Conservation (phyloP, 1,140 invertebrate species). For the Adoxophyes honmai region DNA sequence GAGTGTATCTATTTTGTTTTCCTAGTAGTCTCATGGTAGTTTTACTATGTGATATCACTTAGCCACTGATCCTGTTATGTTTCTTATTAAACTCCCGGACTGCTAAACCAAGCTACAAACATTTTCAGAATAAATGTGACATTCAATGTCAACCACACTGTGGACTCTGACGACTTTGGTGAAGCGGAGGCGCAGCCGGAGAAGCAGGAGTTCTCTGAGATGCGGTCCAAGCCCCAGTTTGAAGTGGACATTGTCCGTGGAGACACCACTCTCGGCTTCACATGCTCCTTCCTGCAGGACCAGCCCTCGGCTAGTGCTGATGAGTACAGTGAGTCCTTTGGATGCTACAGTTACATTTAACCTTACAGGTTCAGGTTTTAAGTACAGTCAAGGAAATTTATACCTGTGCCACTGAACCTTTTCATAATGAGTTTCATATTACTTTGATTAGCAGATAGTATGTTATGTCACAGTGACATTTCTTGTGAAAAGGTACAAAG, state of each 20-base stretch:
- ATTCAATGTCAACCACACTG: slow-evolving; percentile 94
- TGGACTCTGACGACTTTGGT: slow-evolving; percentile 84
- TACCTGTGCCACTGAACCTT: too few relatives aligned
- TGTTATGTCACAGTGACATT: too few relatives aligned
- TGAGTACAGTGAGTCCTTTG: slow-evolving; percentile 81
- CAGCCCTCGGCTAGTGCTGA: slow-evolving; percentile 81
- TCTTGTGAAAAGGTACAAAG: too few relatives aligned
- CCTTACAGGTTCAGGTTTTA: too few relatives aligned
- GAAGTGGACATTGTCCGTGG: slow-evolving; percentile 88
- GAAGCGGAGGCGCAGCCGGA: slow-evolving; percentile 80
- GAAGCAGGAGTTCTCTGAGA: slow-evolving; percentile 86
- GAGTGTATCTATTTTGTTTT: too few relatives aligned
- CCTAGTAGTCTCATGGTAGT: too few relatives aligned
- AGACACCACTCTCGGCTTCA: slow-evolving; percentile 87
- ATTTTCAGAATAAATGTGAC: slow-evolving; percentile 83
- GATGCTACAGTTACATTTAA: neutral
- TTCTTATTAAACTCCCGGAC: too few relatives aligned
- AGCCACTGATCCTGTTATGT: too few relatives aligned
- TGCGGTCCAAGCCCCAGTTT: slow-evolving; percentile 93
- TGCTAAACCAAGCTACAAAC: neutral
- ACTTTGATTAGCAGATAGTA: too few relatives aligned
- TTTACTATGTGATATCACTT: too few relatives aligned
- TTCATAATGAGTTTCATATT: too few relatives aligned
- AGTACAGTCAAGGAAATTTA: too few relatives aligned
- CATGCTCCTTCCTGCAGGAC: slow-evolving; percentile 86